A percentile compares a stretch with the other conserved stretches of the same genome.
These are phyloP conservation scores for Habropoda laboriosa DNA, from an alignment of 1,140 invertebrate species.

Conservation along the genomic window DNA sequence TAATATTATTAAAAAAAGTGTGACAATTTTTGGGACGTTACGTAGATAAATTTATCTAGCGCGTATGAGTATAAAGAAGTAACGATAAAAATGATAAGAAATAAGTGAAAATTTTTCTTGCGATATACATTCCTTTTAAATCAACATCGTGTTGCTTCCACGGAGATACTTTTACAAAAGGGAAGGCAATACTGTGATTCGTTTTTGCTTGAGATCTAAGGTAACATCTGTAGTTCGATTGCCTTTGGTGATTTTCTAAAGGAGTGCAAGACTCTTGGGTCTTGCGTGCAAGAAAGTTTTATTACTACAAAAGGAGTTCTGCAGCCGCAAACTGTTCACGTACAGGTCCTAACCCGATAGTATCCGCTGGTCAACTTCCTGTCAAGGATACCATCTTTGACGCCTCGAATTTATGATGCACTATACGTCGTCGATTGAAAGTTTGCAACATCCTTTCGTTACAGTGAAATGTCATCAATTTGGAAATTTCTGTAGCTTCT, in stretches of 20 bases:
- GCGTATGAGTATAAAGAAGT: no score
- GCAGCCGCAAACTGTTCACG: not conserved
- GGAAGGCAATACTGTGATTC: not conserved
- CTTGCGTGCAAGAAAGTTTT: conserved; percentile 1
- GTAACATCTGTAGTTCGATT: not conserved
- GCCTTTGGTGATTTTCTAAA: not conserved
- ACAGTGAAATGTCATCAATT: not conserved
- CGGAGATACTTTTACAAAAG: not conserved
- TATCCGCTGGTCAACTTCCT: not conserved
- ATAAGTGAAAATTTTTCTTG: no score
- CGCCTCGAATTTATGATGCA: not conserved
- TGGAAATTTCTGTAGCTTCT: no score
- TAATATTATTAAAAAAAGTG: no score
- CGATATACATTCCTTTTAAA: no score
- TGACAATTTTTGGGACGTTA: no score
- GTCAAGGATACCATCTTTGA: conserved; percentile 1
- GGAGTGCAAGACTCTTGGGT: not conserved
- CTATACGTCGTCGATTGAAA: not conserved
- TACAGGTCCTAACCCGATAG: not conserved
- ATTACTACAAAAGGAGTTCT: conserved; percentile 9
- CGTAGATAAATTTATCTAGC: no score
- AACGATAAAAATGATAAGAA: no score
- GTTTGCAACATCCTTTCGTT: not conserved
- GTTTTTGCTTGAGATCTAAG: no score
- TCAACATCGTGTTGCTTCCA: not conserved